Base-by-base conservation (phyloP, 1,140 invertebrate species). In the Drosophila baimaii region DNA sequence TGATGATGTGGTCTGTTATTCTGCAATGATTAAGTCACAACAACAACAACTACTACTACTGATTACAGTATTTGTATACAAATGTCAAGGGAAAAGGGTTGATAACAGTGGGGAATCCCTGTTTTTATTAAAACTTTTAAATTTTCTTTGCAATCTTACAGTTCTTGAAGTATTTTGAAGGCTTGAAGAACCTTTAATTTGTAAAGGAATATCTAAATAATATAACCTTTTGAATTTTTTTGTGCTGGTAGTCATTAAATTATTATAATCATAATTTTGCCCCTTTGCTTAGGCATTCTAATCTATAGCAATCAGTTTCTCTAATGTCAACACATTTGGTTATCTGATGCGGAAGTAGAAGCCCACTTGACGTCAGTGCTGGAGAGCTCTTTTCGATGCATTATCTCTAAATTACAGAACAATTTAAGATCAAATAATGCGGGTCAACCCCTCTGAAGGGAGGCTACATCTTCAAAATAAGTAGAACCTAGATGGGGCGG, bases 271-370 rank as follows among this genome's bases (percentile, higher is more conserved):
- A 6, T 10, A 21, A 52, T 19, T 19, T 51, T 31, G 9, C n/a
- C 25, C 15, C 12, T 51, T 19, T 15, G 7, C 17, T 7, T 5
- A 15, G 10, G 19, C 29, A 52, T 31, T 58, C 5, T 41, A 12
- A 19, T 41, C 19, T 19, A 17, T 13, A 64, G 44, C 15, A 49
- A 31, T 17, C 44, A 12, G 3, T 15, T 25, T 23, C 15, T 15
- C 58, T 25, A 65, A 19, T 65, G 65, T 44, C 65, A 69, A 66
- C 23, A 27, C 21, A 68, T 31, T 19, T 59, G 21, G 2, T 19
- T 44, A 65, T 62, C 29, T 59, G 37, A 27, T 58, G 52, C 35
- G 61, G 52, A 58, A 58, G 19, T n/a, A 19, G 23, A 25, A 19
- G 1, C 19, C 37, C 27, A n/a, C 35, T 58, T 58, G 35, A 29